Conservation (phyloP, 2,797 vertebrate genomes). For the Holocentrus rufus region DNA sequence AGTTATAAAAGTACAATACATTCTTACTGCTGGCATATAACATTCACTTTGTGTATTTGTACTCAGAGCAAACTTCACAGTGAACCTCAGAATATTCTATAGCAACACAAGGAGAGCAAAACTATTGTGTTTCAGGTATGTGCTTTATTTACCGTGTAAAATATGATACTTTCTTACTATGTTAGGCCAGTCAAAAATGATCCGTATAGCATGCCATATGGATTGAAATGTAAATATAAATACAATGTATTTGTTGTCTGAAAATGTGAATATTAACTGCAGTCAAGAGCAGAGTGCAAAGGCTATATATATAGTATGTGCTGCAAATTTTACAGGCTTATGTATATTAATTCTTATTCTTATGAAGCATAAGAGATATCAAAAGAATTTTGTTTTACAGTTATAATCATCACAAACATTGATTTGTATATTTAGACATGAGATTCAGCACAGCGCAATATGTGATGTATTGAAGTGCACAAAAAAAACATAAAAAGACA, state of each 20-base stretch:
- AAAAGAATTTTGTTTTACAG: conserved; percentile 18
- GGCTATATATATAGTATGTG: conserved; percentile 32
- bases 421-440: conserved; percentile 30
- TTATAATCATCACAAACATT: conserved; percentile 14
- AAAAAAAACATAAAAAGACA: conserved; percentile 35
- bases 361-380: conserved; percentile 30
- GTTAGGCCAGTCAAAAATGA: conserved; percentile 44
- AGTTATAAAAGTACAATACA: neutral
- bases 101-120: neutral
- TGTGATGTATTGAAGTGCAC: conserved; percentile 30
- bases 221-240: conserved; percentile 56
- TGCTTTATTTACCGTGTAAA: conserved; percentile 48
- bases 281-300: conserved; percentile 3
- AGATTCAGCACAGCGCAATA: neutral
- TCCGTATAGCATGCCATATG: conserved; percentile 47
- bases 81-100: conserved; percentile 9
- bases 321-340: conserved; percentile 43
- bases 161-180: conserved; percentile 5
- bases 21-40: neutral
- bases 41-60: conserved; percentile 12
- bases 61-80: conserved; percentile 7
- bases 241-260: conserved; percentile 70
- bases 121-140: conserved; percentile 11
- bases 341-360: conserved; percentile 24
- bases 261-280: conserved; percentile 51